A percentile compares a stretch with the other conserved stretches of the same genome.
phyloP scores from a whole-genome alignment of 2,113 vertebrate genomes.

The Myiopsitta monachus region DNA sequence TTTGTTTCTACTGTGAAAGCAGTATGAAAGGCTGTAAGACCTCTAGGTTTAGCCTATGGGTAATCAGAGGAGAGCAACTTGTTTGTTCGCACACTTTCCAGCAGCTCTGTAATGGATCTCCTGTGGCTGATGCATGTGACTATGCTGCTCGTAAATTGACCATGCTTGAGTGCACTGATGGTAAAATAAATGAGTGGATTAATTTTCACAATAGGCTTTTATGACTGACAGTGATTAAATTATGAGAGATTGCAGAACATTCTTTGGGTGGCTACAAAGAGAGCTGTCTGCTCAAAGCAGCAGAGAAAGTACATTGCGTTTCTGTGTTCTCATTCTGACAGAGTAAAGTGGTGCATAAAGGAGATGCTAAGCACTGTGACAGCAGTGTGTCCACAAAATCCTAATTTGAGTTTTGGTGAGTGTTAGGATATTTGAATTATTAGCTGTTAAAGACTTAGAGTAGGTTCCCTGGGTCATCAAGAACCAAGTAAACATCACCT shows the following conservation, averaged over 20 bases:
- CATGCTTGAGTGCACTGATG: constrained; percentile 56
- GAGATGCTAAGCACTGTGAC: not conserved
- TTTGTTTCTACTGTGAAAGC: constrained; percentile 1
- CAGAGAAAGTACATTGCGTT: constrained; percentile 20
- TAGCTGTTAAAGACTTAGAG: not conserved
- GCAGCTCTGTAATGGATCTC: constrained; percentile 22
- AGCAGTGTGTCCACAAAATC: not conserved
- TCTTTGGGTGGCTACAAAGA: constrained; percentile 25
- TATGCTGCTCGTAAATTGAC: constrained; percentile 43
- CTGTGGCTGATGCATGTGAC: constrained; percentile 51
- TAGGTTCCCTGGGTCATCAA: not conserved
- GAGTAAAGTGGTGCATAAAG: not conserved
- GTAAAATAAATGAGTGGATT: constrained; percentile 69
- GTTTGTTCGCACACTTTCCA: constrained; percentile 16
- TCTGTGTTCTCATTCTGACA: not conserved
- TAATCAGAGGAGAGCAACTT: constrained; percentile 38
- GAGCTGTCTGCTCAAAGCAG: constrained; percentile 22
- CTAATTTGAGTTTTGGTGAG: not conserved
- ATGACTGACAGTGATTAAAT: constrained; percentile 59
- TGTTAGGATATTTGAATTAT: not conserved
- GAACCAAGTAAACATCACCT: not conserved
- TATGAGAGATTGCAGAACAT: constrained; percentile 20
- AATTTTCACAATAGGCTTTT: constrained; percentile 64
- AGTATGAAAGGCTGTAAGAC: not conserved
- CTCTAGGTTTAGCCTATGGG: not conserved